Base-by-base conservation (phyloP, 1,140 invertebrate genomes). In the Scaptomyza graminum region DNA sequence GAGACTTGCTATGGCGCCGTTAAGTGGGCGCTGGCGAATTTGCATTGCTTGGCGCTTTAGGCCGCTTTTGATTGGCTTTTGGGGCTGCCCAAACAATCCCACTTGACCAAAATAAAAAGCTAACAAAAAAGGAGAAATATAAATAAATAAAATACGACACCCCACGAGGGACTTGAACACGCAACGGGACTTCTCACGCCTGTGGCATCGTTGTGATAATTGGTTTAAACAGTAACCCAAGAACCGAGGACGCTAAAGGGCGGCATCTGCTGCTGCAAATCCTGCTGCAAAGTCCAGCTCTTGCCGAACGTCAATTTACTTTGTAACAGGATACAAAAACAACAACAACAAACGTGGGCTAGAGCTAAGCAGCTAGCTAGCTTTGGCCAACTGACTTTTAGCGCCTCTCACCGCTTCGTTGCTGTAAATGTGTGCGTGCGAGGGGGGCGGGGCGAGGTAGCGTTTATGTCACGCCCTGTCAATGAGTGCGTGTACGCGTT, bases 151-250 rank as follows among this genome's bases (percentile, higher is more conserved):
- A 12, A 11, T 6, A 31, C 13, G 43, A 16, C 13, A 12, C 59
- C 82, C 51, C 74, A 8, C 37, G 37, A 34, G 74, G 61, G 82
- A 78, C 22, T 55, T n/a, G 25, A 55, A 60, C 70, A 76, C 59
- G 64, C 70, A 64, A 69, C 11, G 59, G 16, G 8, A 55, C 22
- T 15, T 74, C 71, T 55, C 41, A 60, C 44, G 50, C 50, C 31
- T 37, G 18, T 16, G 37, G 52, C 47, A 41, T 22, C 41, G 56
- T 65, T 57, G 71, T 76, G 83, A 88, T 88, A 89, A 88, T 88
- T 89, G 68, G 83, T 82, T 88, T 88, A 83, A 77, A 88, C 72
- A 83, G 83, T 89, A 89, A 88, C 76, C 75, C 59, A 74, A 87
- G 75, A 79, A 46, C 60, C 34, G 34, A 46, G 41, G 34, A 66